Conservation (phyloP, 2,888 invertebrate genomes). For the Aspidiotus rigidus region DNA sequence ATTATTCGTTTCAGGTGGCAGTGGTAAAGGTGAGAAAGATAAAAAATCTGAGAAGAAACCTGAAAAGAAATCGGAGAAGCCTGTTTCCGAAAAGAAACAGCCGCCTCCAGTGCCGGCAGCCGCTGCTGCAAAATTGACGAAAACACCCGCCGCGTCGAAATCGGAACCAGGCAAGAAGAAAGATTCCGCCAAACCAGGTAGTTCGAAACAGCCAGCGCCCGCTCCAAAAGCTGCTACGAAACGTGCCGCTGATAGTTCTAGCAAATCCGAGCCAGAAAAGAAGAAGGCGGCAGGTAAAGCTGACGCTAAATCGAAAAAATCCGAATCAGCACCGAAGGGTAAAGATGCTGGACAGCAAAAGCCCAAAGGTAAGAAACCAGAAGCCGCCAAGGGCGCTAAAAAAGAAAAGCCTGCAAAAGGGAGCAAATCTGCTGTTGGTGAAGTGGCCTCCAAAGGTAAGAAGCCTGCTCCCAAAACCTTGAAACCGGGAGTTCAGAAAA, state of each 20-base stretch:
- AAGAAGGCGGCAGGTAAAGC: conserved; percentile 42
- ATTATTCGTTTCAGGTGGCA: conserved; percentile 27
- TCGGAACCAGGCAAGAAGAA: conserved; percentile 43
- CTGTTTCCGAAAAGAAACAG: conserved; percentile 35
- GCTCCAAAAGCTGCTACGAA: conserved; percentile 40
- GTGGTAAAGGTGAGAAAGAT: conserved; percentile 20
- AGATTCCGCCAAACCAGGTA: conserved; percentile 42
- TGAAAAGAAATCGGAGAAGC: conserved; percentile 35
- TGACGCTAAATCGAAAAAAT: conserved; percentile 39
- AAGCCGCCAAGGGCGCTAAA: conserved; percentile 34
- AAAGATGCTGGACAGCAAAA: conserved; percentile 17
- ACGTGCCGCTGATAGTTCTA: conserved; percentile 42
- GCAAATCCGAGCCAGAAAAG: conserved; percentile 40
- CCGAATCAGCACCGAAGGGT: conserved; percentile 39
- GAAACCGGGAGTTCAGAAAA: background rate
- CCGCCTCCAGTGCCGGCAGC: conserved; percentile 39
- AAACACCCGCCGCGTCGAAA: conserved; percentile 43
- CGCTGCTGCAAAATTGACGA: conserved; percentile 46
- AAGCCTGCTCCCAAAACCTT: background rate
- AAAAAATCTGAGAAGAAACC: conserved; percentile 35
- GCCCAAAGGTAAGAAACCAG: conserved; percentile 41
- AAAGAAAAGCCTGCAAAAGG: conserved; percentile 40
- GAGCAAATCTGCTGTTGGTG: background rate
- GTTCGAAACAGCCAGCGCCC: conserved; percentile 37
- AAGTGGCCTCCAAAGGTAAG: background rate